phyloP scores from a whole-genome alignment of 2,888 invertebrate species.

The Leptinotarsa peninsularis region DNA sequence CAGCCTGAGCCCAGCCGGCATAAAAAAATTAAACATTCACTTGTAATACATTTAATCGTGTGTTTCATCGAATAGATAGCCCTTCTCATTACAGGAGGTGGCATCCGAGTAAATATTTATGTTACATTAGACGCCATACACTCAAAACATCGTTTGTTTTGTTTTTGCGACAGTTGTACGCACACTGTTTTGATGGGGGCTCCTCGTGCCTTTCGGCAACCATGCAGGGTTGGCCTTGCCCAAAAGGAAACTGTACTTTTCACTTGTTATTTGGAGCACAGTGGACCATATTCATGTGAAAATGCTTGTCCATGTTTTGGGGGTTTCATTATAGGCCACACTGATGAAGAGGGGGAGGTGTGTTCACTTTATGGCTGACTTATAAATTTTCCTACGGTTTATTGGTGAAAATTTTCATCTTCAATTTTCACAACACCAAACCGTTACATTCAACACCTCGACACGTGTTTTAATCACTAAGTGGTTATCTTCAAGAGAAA shows the following conservation, averaged over 20 bases:
- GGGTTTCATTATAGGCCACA: no score
- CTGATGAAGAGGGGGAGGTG: no score
- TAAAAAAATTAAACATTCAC: slow-evolving; percentile 8
- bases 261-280: not conserved
- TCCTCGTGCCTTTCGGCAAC: slow-evolving; percentile 1
- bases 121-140: slow-evolving; percentile 18
- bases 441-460: no score
- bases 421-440: no score
- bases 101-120: slow-evolving; percentile 25
- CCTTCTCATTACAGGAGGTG: slow-evolving; percentile 22
- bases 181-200: slow-evolving; percentile 31
- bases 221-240: not conserved
- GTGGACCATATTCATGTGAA: no score
- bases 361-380: no score
- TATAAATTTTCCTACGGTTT: no score
- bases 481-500: no score
- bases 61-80: slow-evolving; percentile 22
- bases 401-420: no score
- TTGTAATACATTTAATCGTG: slow-evolving; percentile 5
- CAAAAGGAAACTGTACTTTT: no score
- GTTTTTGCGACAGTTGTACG: slow-evolving; percentile 39
- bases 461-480: no score
- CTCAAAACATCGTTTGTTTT: slow-evolving; percentile 34
- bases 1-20: not conserved
- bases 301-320: no score